Base-by-base conservation (phyloP, 2,888 invertebrate genomes). In the Platycheirus albimanus region DNA sequence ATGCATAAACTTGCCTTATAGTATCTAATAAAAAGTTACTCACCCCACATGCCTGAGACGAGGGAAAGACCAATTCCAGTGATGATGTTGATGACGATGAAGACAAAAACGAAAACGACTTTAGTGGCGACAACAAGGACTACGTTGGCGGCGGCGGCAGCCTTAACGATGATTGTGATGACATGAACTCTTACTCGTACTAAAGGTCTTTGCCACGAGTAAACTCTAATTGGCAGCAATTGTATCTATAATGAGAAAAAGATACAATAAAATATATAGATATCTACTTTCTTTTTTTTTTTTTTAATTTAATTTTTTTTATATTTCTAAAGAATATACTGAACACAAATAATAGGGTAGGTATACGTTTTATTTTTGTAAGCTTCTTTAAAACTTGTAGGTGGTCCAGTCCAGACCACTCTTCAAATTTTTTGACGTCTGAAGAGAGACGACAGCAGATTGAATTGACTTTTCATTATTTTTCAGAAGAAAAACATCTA, bases 201-300 rank as follows among this genome's bases (percentile, higher is more conserved):
- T 10, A 71, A 61, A 45, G 58, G 38, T 81, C 81, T 71, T 54
- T 66, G 71, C 66, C 76, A 71, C 66, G 52, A 81, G 33, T 61
- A 58, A 76, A 71, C 81, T 61, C 71, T 71, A 81, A 81, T 81
- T 81, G 81, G 51, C 38, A 70, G 71, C 81, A 77, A 77, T 76
- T 81, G 76, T 81, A 67, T 76, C 81, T 81, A 43, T 71, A 81
- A 81, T 67, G 81, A 77, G 77, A 81, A 81, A 81, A 71, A 58
- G 71, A 81, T 61, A 81, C 66, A 81, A 67, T 71, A 63, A 71
- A 67, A 41, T 47, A 63, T 66, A 19, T 33, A 56, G 33, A 38
- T 11, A 69, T 52, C n/a, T n/a, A n/a, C n/a, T n/a, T n/a, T n/a
- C n/a, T n/a, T n/a, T n/a, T n/a, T n/a, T 69, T 64, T 51, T 52